Evolutionary conservation across 2,113 vertebrate genomes (phyloP), one percentile per base, ranked within the genome.

Genomic region (Shinisaurus crocodilurus): DNA sequence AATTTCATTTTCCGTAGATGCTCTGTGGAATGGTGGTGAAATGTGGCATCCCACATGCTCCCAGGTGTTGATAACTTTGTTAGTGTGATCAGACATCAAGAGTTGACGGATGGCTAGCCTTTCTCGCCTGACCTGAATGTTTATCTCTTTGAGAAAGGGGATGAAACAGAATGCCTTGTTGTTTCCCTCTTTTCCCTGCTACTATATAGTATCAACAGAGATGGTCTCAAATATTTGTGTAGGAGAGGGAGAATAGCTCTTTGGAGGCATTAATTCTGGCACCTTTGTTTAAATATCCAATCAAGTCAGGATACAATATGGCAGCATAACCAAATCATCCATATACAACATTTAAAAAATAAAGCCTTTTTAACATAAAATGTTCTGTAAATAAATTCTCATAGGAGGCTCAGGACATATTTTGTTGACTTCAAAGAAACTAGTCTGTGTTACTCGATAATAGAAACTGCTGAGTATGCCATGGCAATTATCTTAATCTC

Each of bases 31-130:
- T 27, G 74, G 57, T 48, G n/a, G 27, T 34, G 23, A 15, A 54
- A 72, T 91, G 40, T 86, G 57, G 69, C 85, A 25, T 5, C 87
- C 74, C 67, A 85, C 45, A 13, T 92, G 25, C 74, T 91, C 50
- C 45, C 65, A 79, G 5, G 1, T 50, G n/a, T 65, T 50, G 75
- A 57, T 25, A 0, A 0, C 83, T 92, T 83, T 80, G 45, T 88
- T 54, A 20, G 40, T 5, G 1, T 67, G 70, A 60, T 75, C 57
- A 89, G 45, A 80, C 34, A 70, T 87, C 16, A 43, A n/a, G 12
- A 2, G 23, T 50, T 89, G 75, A 89, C 32, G 67, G 0, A 0
- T 74, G 40, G 57, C 60, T 13, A 83, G 23, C 60, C 43, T 82
- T 69, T 76, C 5, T 60, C 57, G 85, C 34, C 84, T 2, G 89